Evolutionary conservation across 2,113 vertebrate genomes (phyloP).

Genomic region (Turdus rufiventris): DNA sequence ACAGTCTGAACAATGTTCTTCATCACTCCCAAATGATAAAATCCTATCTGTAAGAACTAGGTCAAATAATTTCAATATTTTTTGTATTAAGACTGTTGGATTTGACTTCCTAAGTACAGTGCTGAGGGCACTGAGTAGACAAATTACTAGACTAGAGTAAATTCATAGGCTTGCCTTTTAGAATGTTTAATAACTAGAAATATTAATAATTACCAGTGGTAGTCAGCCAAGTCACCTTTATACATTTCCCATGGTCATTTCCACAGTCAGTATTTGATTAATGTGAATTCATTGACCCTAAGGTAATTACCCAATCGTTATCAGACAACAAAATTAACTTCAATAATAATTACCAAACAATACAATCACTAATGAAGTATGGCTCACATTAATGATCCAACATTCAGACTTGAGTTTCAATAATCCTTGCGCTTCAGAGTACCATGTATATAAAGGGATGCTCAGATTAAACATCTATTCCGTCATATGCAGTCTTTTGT

Average conservation of each 20-base stretch:
- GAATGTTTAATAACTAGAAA: background rate
- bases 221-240: background rate
- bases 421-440: background rate
- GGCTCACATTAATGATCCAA: background rate
- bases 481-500: background rate
- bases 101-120: background rate
- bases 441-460: background rate
- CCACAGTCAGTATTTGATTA: constrained; percentile 7
- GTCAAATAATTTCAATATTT: background rate
- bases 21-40: background rate
- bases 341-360: background rate
- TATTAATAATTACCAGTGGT: constrained; percentile 28
- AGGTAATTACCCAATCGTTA: background rate
- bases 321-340: constrained; percentile 27
- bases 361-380: background rate
- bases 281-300: background rate
- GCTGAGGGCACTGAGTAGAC: background rate
- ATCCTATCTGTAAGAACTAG: background rate
- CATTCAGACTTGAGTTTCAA: background rate
- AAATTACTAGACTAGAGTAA: background rate
- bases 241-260: background rate
- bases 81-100: background rate
- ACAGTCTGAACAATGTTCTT: background rate
- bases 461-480: background rate
- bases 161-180: background rate